Evolutionary conservation across 2,888 invertebrate genomes (phyloP).

Genomic region (Arge pagana): DNA sequence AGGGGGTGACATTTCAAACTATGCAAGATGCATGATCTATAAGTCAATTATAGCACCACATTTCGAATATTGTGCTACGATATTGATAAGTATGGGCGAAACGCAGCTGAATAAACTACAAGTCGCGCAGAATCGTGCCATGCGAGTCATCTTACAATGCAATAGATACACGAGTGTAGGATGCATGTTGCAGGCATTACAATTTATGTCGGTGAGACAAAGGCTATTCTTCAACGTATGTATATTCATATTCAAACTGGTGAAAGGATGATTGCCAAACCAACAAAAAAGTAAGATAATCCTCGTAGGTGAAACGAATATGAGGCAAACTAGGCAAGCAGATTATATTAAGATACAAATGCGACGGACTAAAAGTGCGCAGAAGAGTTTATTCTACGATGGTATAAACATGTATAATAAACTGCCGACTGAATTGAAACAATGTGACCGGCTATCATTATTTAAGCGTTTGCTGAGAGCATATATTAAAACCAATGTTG

Average conservation of each 20-base stretch:
- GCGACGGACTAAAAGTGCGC: conserved; percentile 14
- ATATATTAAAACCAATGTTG: too few relatives aligned
- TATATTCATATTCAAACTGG: conserved; percentile 12
- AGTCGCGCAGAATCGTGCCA: conserved; percentile 24
- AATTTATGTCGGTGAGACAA: conserved; percentile 23
- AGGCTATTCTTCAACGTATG: conserved; percentile 12
- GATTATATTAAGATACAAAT: conserved; percentile 13
- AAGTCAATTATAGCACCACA: conserved; percentile 28
- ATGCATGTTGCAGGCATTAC: background rate
- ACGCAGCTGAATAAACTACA: conserved; percentile 18
- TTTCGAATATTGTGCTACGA: conserved; percentile 27
- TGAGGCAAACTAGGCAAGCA: conserved; percentile 10
- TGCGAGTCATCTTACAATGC: conserved; percentile 20
- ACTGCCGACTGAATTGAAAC: background rate
- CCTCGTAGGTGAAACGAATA: background rate
- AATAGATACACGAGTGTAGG: conserved; percentile 24
- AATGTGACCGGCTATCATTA: background rate
- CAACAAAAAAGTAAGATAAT: background rate
- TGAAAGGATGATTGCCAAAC: conserved; percentile 5
- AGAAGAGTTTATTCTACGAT: conserved; percentile 10
- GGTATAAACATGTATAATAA: conserved; percentile 7
- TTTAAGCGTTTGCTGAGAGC: conserved; percentile 16
- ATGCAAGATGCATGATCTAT: conserved; percentile 22
- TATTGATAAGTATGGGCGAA: conserved; percentile 24
- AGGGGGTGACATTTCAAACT: conserved; percentile 16